phyloP scores from a whole-genome alignment of 2,113 vertebrate genomes.

The Ptychochromis oligacanthus region DNA sequence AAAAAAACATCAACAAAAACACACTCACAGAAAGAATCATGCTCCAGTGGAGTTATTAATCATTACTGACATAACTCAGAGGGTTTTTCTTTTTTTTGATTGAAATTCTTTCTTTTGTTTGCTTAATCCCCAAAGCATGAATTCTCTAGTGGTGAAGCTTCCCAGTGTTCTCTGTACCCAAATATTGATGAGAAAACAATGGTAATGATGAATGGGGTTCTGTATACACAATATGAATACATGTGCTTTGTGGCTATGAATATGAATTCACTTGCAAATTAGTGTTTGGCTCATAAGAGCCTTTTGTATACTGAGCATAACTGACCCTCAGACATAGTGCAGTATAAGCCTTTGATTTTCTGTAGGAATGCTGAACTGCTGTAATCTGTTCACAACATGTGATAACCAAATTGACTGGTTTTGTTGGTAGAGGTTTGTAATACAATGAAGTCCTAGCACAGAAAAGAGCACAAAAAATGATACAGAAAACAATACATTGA shows the following conservation, averaged over 20 bases:
- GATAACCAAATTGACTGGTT: neutral
- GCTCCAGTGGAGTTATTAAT: conserved; percentile 41
- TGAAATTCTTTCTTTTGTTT: conserved; percentile 14
- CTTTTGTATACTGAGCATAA: conserved; percentile 1
- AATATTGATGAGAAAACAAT: conserved; percentile 34
- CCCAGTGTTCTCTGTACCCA: neutral
- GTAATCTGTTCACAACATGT: conserved; percentile 23
- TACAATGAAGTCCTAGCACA: neutral
- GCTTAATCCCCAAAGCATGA: neutral
- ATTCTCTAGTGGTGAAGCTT: neutral
- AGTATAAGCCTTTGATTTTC: conserved; percentile 10
- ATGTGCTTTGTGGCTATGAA: conserved; percentile 25
- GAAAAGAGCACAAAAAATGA: neutral
- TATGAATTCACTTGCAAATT: conserved; percentile 39
- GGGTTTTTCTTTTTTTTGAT: neutral
- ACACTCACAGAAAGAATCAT: neutral
- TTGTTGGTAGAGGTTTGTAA: neutral
- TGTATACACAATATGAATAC: conserved; percentile 16
- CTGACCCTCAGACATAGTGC: neutral
- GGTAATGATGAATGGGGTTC: conserved; percentile 30
- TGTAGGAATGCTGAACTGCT: neutral
- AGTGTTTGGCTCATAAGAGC: neutral
- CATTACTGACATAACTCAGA: neutral
- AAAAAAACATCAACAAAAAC: neutral
- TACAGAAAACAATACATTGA: neutral